These are phyloP conservation scores for Athalia cordata DNA, from an alignment of 2,888 invertebrate genomes.

Conservation along the genomic window DNA sequence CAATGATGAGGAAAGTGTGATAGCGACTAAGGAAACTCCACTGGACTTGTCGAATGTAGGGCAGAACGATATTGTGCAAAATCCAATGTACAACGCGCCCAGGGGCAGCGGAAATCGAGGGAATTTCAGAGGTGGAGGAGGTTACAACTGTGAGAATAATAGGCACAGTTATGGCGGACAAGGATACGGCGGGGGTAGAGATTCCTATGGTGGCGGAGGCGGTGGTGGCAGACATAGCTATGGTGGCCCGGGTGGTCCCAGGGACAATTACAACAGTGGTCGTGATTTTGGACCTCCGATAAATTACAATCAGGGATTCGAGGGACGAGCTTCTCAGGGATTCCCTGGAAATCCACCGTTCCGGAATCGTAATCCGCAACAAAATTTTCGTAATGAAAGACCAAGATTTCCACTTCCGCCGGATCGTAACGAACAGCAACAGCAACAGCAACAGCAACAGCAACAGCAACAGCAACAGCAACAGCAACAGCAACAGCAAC, in stretches of 20 bases:
- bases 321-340: conserved; percentile 60
- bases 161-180: conserved; percentile 64
- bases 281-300: conserved; percentile 63
- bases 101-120: conserved; percentile 73
- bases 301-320: conserved; percentile 65
- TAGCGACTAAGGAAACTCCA: conserved; percentile 52
- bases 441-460: conserved; percentile 37
- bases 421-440: conserved; percentile 43
- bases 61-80: conserved; percentile 72
- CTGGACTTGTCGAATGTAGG: conserved; percentile 63
- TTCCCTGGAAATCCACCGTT: conserved; percentile 62
- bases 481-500: conserved; percentile 34
- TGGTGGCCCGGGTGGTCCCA: conserved; percentile 49
- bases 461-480: background rate
- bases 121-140: conserved; percentile 61
- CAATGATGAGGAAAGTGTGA: conserved; percentile 32
- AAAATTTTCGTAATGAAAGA: conserved; percentile 63
- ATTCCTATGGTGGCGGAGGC: conserved; percentile 66
- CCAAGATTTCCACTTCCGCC: conserved; percentile 51
- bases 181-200: conserved; percentile 72
- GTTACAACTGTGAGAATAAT: conserved; percentile 59
- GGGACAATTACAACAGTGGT: conserved; percentile 62
- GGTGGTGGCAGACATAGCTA: conserved; percentile 50
- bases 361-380: conserved; percentile 64
- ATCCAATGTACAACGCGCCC: conserved; percentile 81